Conservation (phyloP, 1,140 invertebrate species). For the Microplitis demolitor region DNA sequence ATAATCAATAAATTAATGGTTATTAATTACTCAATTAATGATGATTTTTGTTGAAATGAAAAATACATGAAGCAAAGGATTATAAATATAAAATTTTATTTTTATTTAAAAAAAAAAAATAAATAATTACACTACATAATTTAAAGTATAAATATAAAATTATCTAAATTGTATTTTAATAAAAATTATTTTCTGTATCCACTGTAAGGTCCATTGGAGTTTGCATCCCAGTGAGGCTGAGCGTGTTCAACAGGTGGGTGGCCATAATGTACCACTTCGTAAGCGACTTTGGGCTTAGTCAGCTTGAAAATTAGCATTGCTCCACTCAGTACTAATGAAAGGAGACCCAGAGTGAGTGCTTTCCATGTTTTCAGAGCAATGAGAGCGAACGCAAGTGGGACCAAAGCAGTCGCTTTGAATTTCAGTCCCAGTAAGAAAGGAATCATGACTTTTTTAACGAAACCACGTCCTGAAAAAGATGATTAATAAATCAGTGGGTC, state of each 20-base stretch:
- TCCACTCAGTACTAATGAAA: conserved; percentile 79
- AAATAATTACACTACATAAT: conserved; percentile 13
- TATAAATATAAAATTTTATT: conserved; percentile 1
- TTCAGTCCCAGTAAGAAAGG: conserved; percentile 83
- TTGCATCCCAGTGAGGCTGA: conserved; percentile 67
- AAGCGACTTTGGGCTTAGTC: conserved; percentile 79
- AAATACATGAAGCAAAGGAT: neutral
- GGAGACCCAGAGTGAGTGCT: conserved; percentile 80
- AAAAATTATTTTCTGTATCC: conserved; percentile 52
- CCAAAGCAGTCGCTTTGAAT: conserved; percentile 81
- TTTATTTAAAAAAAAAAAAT: conserved; percentile 22
- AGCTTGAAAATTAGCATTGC: conserved; percentile 84
- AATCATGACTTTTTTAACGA: conserved; percentile 82
- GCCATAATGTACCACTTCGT: conserved; percentile 84
- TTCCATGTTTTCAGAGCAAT: conserved; percentile 89
- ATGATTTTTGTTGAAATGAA: no score
- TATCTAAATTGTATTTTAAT: no score
- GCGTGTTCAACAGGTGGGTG: conserved; percentile 74
- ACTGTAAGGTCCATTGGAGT: conserved; percentile 67
- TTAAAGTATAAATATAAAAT: no score
- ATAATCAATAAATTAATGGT: no score
- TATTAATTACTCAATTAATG: no score
- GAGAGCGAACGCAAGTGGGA: conserved; percentile 77
- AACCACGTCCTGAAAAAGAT: conserved; percentile 69
- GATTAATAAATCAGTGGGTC: conserved; percentile 1